phyloP scores from a whole-genome alignment of 2,113 vertebrate genomes.

The Pagrus major region DNA sequence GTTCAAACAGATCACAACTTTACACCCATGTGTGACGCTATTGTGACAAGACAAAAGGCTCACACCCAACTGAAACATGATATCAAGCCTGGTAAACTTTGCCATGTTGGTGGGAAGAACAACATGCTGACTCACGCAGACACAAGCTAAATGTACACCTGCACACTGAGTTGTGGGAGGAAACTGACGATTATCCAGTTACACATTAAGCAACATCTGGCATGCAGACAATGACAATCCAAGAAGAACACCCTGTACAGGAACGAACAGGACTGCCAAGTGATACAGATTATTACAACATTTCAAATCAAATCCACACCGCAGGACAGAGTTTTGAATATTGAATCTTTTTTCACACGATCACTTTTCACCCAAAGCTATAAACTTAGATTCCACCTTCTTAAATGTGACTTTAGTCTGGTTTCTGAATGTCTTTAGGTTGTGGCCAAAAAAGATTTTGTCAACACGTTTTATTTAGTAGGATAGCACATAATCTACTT shows the following conservation, averaged over 20 bases:
- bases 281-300: not conserved
- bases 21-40: not conserved
- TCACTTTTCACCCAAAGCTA: no score
- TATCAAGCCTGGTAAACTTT: not conserved
- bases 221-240: not conserved
- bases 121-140: not conserved
- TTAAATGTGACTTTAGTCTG: no score
- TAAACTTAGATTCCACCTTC: no score
- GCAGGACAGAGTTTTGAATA: not conserved
- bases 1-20: not conserved
- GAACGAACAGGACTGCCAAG: not conserved
- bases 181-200: conserved; percentile 2
- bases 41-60: not conserved
- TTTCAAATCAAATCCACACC: not conserved
- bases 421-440: no score
- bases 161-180: not conserved
- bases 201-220: not conserved
- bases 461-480: no score
- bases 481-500: no score
- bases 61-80: not conserved
- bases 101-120: no score
- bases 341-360: not conserved
- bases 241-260: not conserved
- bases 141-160: not conserved
- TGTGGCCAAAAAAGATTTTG: no score